Percentiles rank a stretch among this genome's conserved stretches.
phyloP scores from a whole-genome alignment of 2,113 vertebrate genomes.

The Pelobates fuscus region DNA sequence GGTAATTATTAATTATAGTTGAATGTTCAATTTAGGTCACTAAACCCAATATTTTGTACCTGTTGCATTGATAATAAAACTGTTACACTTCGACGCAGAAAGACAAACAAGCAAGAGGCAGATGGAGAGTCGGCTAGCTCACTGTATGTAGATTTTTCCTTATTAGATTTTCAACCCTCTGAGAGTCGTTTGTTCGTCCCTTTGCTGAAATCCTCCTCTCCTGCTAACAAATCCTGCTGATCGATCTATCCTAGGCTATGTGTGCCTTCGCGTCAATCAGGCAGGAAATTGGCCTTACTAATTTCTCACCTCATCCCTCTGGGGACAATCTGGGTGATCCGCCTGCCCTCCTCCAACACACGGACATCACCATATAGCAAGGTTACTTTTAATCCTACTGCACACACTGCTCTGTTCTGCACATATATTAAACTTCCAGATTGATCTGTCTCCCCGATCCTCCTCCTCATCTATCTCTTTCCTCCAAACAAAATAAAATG shows the following conservation, averaged over 20 bases:
- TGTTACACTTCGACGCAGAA: no score
- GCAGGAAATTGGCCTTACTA: constrained; percentile 44
- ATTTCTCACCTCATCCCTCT: constrained; percentile 44
- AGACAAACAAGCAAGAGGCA: no score
- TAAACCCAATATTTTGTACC: no score
- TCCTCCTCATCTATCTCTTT: constrained; percentile 35
- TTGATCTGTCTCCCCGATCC: constrained; percentile 43
- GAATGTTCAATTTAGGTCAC: no score
- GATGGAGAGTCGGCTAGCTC: background rate
- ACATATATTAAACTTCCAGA: constrained; percentile 50
- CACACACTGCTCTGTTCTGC: constrained; percentile 44
- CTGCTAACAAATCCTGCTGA: constrained; percentile 40
- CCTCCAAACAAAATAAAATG: constrained; percentile 36
- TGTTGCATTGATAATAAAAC: no score
- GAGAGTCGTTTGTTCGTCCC: background rate
- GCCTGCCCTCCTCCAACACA: constrained; percentile 42
- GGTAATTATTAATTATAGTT: no score
- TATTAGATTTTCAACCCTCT: constrained; percentile 7
- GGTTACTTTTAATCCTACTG: constrained; percentile 46
- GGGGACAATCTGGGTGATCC: constrained; percentile 36
- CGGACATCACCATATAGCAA: constrained; percentile 42
- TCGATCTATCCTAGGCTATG: constrained; percentile 35
- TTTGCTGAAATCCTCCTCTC: constrained; percentile 4
- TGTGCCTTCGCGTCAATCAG: constrained; percentile 47
- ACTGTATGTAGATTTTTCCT: constrained; percentile 23